A percentile compares a stretch with the other conserved stretches of the same genome.
Evolutionary conservation across 2,888 invertebrate genomes (phyloP).

Genomic region (Leptinotarsa juncta): DNA sequence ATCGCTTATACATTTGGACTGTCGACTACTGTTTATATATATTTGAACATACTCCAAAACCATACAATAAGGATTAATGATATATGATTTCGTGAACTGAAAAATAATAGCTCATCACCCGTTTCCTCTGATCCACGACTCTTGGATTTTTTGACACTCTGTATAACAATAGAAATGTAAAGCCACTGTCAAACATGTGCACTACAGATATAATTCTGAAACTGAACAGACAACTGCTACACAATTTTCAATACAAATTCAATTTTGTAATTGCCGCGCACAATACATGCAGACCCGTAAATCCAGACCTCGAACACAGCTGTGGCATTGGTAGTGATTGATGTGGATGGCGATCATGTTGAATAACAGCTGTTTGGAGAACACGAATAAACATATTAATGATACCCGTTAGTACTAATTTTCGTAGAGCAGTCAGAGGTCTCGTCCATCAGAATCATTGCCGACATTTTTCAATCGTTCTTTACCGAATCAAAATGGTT

Average conservation of each 20-base stretch:
- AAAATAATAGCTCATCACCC: too few species aligned
- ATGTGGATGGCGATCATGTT: conserved; percentile 5
- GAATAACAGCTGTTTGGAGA: conserved; percentile 4
- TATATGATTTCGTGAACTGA: too few species aligned
- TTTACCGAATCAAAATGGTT: background rate
- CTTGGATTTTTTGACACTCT: too few species aligned
- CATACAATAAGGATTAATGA: too few species aligned
- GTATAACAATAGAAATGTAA: too few species aligned
- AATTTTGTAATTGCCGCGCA: conserved; percentile 2
- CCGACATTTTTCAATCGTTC: background rate
- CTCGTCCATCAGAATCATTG: conserved; percentile 5
- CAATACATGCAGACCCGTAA: conserved; percentile 11
- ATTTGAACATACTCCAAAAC: too few species aligned
- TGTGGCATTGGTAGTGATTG: conserved; percentile 6
- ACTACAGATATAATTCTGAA: background rate
- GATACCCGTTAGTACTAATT: conserved; percentile 7
- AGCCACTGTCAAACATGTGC: too few species aligned
- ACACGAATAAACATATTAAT: conserved; percentile 14
- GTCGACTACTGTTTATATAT: too few species aligned
- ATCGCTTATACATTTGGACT: too few species aligned
- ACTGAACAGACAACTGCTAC: background rate
- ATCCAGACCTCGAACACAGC: conserved; percentile 5
- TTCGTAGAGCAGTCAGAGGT: background rate
- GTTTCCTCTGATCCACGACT: too few species aligned
- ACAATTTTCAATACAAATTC: conserved; percentile 10